Evolutionary conservation across 2,888 invertebrate genomes (phyloP).

Genomic region (Amphipoea oculea): DNA sequence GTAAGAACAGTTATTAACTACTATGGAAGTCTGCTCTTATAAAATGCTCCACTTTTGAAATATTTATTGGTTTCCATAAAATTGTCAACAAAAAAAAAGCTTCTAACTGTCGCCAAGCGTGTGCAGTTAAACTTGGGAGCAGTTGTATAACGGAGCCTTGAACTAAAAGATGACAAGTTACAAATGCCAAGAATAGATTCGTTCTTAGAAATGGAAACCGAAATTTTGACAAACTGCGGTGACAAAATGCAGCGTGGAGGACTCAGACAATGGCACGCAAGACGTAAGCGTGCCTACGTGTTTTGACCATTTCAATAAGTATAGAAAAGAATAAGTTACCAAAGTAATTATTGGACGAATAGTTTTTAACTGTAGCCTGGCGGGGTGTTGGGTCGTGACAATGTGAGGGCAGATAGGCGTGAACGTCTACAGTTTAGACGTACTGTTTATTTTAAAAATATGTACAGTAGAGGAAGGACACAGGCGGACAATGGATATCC

Average conservation of each 20-base stretch:
- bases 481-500: slow-evolving; percentile 60
- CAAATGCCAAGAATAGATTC: slow-evolving; percentile 77
- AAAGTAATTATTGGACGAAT: slow-evolving; percentile 86
- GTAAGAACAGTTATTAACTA: slow-evolving; percentile 89
- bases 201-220: slow-evolving; percentile 88
- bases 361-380: slow-evolving; percentile 85
- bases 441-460: slow-evolving; percentile 68
- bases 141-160: slow-evolving; percentile 84
- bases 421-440: slow-evolving; percentile 70
- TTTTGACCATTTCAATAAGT: slow-evolving; percentile 86
- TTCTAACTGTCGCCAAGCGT: slow-evolving; percentile 83
- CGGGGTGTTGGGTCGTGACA: slow-evolving; percentile 79
- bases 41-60: slow-evolving; percentile 87
- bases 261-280: slow-evolving; percentile 78
- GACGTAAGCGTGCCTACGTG: slow-evolving; percentile 87
- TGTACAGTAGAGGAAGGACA: slow-evolving; percentile 65
- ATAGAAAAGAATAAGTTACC: slow-evolving; percentile 84
- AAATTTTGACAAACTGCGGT: slow-evolving; percentile 90
- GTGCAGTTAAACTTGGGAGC: slow-evolving; percentile 66
- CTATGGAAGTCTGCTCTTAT: slow-evolving; percentile 87
- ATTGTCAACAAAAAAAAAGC: slow-evolving; percentile 74
- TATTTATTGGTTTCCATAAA: slow-evolving; percentile 88
- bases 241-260: slow-evolving; percentile 78
- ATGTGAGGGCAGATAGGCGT: slow-evolving; percentile 76
- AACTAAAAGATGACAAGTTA: slow-evolving; percentile 78